Evolutionary conservation across 1,140 invertebrate species (phyloP).

Genomic region (Drosophila nigrodunni): DNA sequence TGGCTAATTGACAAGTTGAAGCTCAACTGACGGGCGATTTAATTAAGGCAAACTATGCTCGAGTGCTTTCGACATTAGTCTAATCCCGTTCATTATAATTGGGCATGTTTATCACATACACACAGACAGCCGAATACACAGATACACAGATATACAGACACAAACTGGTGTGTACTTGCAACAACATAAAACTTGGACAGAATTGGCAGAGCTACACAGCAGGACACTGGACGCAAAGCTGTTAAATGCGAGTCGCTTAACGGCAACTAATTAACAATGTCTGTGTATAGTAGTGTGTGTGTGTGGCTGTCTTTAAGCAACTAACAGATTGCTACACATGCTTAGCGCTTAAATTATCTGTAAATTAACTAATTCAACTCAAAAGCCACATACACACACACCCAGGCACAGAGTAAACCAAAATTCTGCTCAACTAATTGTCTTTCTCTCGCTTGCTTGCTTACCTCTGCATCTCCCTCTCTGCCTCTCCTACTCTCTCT

Average conservation of each 20-base stretch:
- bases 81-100: slow-evolving; percentile 80
- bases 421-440: background rate
- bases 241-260: slow-evolving; percentile 60
- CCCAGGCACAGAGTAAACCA: slow-evolving; percentile 11
- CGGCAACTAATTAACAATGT: slow-evolving; percentile 73
- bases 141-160: background rate
- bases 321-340: slow-evolving; percentile 48
- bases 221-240: slow-evolving; percentile 44
- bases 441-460: background rate
- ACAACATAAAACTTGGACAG: slow-evolving; percentile 32
- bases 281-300: slow-evolving; percentile 13
- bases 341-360: slow-evolving; percentile 76
- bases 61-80: slow-evolving; percentile 63
- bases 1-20: slow-evolving; percentile 76
- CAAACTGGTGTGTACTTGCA: slow-evolving; percentile 23
- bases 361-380: slow-evolving; percentile 70
- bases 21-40: slow-evolving; percentile 65
- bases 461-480: background rate
- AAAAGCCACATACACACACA: slow-evolving; percentile 49
- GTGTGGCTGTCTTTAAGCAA: slow-evolving; percentile 15
- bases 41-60: slow-evolving; percentile 71
- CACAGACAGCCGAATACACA: slow-evolving; percentile 20
- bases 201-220: slow-evolving; percentile 54
- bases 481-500: background rate
- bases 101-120: slow-evolving; percentile 68